These are phyloP conservation scores for Oenanthe melanoleuca DNA, from an alignment of 2,113 vertebrate genomes.

Conservation along the genomic window DNA sequence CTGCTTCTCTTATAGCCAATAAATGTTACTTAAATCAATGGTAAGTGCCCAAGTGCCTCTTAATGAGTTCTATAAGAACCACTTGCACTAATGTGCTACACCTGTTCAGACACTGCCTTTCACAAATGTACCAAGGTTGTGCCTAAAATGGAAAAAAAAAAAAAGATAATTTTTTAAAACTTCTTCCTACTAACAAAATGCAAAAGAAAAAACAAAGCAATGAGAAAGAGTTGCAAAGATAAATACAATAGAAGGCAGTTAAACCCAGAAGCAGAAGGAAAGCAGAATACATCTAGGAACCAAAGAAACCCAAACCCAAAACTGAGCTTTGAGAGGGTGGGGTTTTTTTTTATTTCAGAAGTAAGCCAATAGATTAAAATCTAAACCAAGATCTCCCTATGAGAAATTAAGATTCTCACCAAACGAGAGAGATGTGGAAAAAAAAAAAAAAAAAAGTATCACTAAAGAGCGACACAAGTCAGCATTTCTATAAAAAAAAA, in stretches of 20 bases:
- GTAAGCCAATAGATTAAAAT: not conserved
- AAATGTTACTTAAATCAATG: not conserved
- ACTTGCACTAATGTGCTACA: not conserved
- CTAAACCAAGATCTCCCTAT: not conserved
- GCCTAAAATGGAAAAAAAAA: not conserved
- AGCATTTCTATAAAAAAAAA: not conserved
- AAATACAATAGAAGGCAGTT: not conserved
- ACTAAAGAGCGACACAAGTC: not conserved
- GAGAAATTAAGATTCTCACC: not conserved
- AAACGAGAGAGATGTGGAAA: not conserved
- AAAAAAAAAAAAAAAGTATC: not conserved
- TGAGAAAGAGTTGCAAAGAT: not conserved
- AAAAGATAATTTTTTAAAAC: not conserved
- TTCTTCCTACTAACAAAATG: not conserved
- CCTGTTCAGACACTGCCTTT: not conserved
- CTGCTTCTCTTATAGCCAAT: not conserved
- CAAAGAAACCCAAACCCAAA: not conserved
- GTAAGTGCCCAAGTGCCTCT: not conserved
- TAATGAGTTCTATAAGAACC: not conserved
- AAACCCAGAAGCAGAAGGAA: not conserved
- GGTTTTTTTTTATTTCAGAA: not conserved
- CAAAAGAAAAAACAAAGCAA: not conserved
- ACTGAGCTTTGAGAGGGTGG: not conserved
- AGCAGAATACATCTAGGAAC: not conserved
- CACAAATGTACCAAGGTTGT: not conserved